Conservation (phyloP, 2,888 invertebrate genomes). For the Cryptophagus acutangulus region DNA sequence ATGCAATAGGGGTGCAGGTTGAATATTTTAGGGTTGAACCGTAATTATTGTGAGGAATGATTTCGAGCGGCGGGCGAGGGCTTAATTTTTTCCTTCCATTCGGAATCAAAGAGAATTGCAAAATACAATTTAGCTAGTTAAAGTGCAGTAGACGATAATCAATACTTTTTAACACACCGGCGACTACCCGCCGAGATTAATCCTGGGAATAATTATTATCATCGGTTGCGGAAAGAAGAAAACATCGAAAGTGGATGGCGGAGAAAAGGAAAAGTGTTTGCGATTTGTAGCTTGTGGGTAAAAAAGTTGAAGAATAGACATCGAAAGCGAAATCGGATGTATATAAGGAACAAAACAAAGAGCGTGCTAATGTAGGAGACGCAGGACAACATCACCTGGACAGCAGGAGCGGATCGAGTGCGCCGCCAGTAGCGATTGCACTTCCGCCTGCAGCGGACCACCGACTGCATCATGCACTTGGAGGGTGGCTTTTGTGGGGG, state of each 20-base stretch:
- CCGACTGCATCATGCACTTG: constrained; percentile 9
- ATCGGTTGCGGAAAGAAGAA: neutral
- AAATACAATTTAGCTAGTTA: too few species aligned
- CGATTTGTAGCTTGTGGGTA: neutral
- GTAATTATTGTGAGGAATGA: too few species aligned
- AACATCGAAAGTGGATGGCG: neutral
- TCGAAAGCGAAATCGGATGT: constrained; percentile 40
- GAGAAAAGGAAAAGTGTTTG: neutral
- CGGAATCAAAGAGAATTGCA: too few species aligned
- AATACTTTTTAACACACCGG: too few species aligned
- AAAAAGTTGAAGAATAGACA: constrained; percentile 36
- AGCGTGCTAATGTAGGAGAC: constrained; percentile 26
- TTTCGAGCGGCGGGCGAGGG: too few species aligned
- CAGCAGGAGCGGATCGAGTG: constrained; percentile 11
- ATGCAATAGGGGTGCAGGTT: too few species aligned
- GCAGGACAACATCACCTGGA: constrained; percentile 17
- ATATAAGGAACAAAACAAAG: constrained; percentile 47
- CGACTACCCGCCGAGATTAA: too few species aligned
- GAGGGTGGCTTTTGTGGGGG: constrained; percentile 9
- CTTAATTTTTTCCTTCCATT: too few species aligned
- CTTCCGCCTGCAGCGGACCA: constrained; percentile 11
- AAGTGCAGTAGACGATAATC: too few species aligned
- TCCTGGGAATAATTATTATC: too few species aligned
- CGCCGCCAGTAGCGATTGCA: constrained; percentile 6
- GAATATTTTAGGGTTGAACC: too few species aligned